Percentiles rank a stretch among this genome's conserved stretches.
phyloP scores from a whole-genome alignment of 2,797 vertebrate genomes.

The Cynopterus sphinx region DNA sequence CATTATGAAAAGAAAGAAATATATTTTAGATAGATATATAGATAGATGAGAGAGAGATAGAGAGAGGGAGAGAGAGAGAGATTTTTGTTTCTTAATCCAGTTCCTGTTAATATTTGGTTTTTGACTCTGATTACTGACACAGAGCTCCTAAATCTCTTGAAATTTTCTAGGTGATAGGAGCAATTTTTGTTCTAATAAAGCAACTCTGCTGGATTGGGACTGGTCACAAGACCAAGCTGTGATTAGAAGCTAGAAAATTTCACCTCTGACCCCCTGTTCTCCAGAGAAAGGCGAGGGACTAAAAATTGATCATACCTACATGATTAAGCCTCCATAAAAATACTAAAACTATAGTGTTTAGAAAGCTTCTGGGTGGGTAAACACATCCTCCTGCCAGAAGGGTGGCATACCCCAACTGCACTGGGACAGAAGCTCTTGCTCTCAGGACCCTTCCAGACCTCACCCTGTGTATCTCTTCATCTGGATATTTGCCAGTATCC shows the following conservation, averaged over 20 bases:
- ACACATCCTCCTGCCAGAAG: neutral
- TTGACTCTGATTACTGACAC: neutral
- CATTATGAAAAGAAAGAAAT: neutral
- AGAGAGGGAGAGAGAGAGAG: too few species aligned
- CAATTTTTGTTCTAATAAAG: neutral
- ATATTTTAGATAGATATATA: too few species aligned
- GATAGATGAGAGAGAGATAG: too few species aligned
- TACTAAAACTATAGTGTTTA: neutral
- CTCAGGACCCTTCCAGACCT: neutral
- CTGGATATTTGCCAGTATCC: neutral
- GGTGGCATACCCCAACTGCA: neutral
- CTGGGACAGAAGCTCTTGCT: neutral
- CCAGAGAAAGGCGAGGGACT: neutral
- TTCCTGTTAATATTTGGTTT: neutral
- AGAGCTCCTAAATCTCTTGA: neutral
- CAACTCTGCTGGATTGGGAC: neutral
- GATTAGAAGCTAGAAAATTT: neutral
- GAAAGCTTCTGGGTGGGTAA: neutral
- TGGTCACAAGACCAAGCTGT: neutral
- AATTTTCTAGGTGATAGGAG: neutral
- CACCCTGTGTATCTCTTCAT: neutral
- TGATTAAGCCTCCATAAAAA: neutral
- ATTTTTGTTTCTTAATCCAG: neutral
- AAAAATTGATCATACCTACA: neutral
- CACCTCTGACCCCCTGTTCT: neutral